Percentiles rank a stretch among this genome's conserved stretches.
Conservation (phyloP, 2,113 vertebrate genomes). For the Montifringilla adamsi region DNA sequence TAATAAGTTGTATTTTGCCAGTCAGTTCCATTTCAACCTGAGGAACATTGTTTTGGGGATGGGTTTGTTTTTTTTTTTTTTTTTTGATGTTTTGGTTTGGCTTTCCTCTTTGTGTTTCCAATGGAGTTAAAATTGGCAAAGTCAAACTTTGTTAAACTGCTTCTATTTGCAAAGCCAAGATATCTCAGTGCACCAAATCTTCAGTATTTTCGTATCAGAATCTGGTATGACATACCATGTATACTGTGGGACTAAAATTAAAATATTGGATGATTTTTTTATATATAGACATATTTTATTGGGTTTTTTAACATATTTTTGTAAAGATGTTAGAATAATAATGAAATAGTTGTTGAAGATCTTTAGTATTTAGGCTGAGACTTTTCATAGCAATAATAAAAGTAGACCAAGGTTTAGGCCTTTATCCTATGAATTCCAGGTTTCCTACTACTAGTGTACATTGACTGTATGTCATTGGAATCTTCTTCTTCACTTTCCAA, state of each 20-base stretch:
- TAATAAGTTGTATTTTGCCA: conserved; percentile 9
- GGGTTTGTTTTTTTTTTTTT: too few species aligned
- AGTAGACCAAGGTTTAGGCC: not conserved
- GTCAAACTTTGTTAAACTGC: not conserved
- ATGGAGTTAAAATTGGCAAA: conserved; percentile 8
- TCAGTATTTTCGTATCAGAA: not conserved
- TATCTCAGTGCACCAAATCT: not conserved
- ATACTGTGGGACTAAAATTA: not conserved
- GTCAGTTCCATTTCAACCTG: conserved; percentile 17
- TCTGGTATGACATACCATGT: not conserved
- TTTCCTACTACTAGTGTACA: not conserved
- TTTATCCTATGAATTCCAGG: not conserved
- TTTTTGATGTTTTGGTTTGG: not conserved
- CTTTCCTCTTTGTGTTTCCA: not conserved
- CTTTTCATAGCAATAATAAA: not conserved
- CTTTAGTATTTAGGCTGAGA: not conserved
- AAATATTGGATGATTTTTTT: not conserved
- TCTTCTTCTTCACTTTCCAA: not conserved
- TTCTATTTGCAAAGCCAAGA: conserved; percentile 29
- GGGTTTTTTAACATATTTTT: not conserved
- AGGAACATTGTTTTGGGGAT: not conserved
- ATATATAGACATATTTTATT: not conserved
- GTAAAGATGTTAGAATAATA: not conserved
- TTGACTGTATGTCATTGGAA: not conserved
- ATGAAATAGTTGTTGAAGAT: not conserved